Conservation (phyloP, 2,113 vertebrate species). For the Enhydra lutris region DNA sequence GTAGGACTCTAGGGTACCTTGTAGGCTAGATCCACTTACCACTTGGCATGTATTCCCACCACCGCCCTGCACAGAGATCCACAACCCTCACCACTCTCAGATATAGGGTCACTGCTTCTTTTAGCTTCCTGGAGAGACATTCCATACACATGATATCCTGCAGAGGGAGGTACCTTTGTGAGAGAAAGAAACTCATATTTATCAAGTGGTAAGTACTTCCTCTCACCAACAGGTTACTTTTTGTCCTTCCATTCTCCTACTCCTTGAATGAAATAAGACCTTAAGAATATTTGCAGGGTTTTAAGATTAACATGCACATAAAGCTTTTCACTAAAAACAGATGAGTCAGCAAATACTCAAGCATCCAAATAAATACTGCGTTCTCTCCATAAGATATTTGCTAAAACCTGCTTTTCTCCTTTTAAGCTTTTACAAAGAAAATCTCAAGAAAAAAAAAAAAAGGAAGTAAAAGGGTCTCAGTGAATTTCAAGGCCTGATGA, state of each 20-base stretch:
- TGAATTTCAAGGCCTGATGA: not conserved
- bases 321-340: not conserved
- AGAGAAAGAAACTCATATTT: slow-evolving; percentile 72
- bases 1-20: not conserved
- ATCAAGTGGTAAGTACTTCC: slow-evolving; percentile 51
- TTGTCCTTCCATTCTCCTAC: not conserved
- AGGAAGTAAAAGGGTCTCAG: not conserved
- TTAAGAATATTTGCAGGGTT: not conserved
- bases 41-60: slow-evolving; percentile 99
- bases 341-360: not conserved
- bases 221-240: not conserved
- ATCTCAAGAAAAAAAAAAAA: not conserved
- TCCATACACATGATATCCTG: slow-evolving; percentile 99
- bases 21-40: slow-evolving; percentile 82
- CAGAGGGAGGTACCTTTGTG: slow-evolving; percentile 94
- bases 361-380: not conserved
- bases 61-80: slow-evolving; percentile 96
- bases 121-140: slow-evolving; percentile 94
- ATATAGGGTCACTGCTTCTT: slow-evolving; percentile 96
- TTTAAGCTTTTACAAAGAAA: not conserved
- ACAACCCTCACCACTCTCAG: slow-evolving; percentile 97
- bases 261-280: slow-evolving; percentile 16
- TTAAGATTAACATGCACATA: not conserved
- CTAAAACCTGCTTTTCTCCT: slow-evolving; percentile 7
- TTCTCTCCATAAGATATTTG: not conserved